phyloP scores from a whole-genome alignment of 2,797 vertebrate genomes.

The Notolepis coatsorum region DNA sequence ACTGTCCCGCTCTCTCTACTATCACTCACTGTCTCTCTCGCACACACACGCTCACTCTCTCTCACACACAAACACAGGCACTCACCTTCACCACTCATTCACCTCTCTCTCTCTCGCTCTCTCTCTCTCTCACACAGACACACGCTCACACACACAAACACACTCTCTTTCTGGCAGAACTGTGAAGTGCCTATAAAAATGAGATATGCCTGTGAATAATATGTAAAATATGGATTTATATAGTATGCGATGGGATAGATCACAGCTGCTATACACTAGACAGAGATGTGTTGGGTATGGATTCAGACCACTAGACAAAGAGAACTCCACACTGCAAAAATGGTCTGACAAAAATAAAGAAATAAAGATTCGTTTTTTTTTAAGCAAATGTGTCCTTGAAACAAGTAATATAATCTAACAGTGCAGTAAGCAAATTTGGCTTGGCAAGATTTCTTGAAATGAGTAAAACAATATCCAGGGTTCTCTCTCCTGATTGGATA shows the following conservation, averaged over 20 bases:
- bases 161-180: conserved; percentile 56
- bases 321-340: no score
- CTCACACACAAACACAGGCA: no score
- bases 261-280: conserved; percentile 47
- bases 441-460: no score
- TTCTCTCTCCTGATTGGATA: no score
- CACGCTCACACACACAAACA: no score
- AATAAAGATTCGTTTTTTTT: conserved; percentile 8
- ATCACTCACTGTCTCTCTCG: conserved; percentile 7
- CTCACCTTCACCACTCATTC: no score
- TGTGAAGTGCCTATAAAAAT: conserved; percentile 66
- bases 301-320: conserved; percentile 27
- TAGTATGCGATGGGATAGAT: conserved; percentile 26
- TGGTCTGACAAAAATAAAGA: not conserved
- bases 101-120: conserved; percentile 12
- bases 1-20: conserved; percentile 9
- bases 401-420: no score
- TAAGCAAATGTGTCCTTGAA: no score
- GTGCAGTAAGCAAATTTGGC: no score
- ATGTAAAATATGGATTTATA: conserved; percentile 66
- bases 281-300: conserved; percentile 22
- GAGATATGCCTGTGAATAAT: conserved; percentile 65
- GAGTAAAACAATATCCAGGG: no score
- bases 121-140: no score
- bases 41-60: conserved; percentile 24